A percentile compares a stretch with the other conserved stretches of the same genome.
Conservation (phyloP, 2,888 invertebrate genomes). For the Tipula helvola region DNA sequence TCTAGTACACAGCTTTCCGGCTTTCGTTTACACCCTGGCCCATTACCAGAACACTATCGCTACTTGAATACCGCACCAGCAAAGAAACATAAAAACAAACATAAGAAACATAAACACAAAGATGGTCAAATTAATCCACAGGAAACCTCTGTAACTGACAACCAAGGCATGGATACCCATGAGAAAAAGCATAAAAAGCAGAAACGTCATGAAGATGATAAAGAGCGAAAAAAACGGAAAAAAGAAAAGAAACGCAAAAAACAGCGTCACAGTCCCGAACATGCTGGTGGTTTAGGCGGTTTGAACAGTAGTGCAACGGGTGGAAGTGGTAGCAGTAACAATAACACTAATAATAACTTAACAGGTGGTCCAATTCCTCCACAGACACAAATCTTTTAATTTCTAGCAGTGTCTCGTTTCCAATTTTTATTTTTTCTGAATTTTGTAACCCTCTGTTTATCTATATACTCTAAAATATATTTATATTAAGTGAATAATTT, state of each 20-base stretch:
- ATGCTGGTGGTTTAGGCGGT: slow-evolving; percentile 37
- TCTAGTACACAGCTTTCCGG: slow-evolving; percentile 82
- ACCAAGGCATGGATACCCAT: slow-evolving; percentile 64
- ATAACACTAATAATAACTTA: neutral
- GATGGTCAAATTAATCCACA: slow-evolving; percentile 63
- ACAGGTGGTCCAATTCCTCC: neutral
- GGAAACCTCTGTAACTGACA: slow-evolving; percentile 52
- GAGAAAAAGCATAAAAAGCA: slow-evolving; percentile 95
- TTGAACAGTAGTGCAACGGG: neutral
- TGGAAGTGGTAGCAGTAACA: neutral
- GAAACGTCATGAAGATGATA: slow-evolving; percentile 85
- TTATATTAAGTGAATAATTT: neutral
- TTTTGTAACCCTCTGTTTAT: neutral
- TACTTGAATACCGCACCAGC: slow-evolving; percentile 84
- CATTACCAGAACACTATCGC: slow-evolving; percentile 88
- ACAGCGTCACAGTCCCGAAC: slow-evolving; percentile 85
- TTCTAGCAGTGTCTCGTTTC: neutral
- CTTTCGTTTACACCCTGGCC: slow-evolving; percentile 89
- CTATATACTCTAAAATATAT: neutral
- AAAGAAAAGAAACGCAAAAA: slow-evolving; percentile 94
- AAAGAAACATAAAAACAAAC: slow-evolving; percentile 89
- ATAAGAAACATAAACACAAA: slow-evolving; percentile 89
- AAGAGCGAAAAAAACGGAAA: slow-evolving; percentile 85
- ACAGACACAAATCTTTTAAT: neutral
- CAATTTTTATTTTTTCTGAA: neutral